These are phyloP conservation scores for Botia kubotai DNA, from an alignment of 2,797 vertebrate genomes.

Conservation along the genomic window DNA sequence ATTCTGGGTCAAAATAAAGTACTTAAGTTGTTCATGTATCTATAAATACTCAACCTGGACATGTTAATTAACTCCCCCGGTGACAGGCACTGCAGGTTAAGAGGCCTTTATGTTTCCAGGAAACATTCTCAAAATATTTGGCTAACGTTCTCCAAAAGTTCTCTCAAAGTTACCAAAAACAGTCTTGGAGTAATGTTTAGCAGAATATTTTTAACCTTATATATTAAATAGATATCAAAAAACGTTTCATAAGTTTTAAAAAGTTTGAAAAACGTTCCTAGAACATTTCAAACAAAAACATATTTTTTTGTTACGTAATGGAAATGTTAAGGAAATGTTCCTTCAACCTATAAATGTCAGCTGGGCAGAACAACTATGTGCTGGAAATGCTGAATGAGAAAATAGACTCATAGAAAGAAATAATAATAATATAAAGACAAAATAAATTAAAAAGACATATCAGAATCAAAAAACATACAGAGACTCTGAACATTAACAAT, in stretches of 20 bases:
- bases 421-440: background rate
- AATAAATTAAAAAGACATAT: background rate
- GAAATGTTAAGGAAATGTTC: too few species aligned
- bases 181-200: too few species aligned
- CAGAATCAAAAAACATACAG: background rate
- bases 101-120: background rate
- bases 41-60: slow-evolving; percentile 27
- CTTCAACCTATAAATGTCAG: too few species aligned
- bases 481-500: background rate
- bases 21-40: slow-evolving; percentile 5
- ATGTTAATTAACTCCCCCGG: slow-evolving; percentile 17
- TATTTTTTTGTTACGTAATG: too few species aligned
- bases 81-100: background rate
- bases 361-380: background rate
- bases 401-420: background rate
- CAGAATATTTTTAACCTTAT: too few species aligned
- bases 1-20: slow-evolving; percentile 29
- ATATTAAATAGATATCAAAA: too few species aligned
- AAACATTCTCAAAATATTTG: too few species aligned
- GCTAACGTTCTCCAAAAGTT: too few species aligned
- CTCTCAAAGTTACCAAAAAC: too few species aligned
- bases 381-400: background rate
- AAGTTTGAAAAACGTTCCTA: too few species aligned
- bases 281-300: too few species aligned
- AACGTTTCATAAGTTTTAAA: too few species aligned